Evolutionary conservation across 2,888 invertebrate species (phyloP).

Genomic region (Acrobeloides nanus): DNA sequence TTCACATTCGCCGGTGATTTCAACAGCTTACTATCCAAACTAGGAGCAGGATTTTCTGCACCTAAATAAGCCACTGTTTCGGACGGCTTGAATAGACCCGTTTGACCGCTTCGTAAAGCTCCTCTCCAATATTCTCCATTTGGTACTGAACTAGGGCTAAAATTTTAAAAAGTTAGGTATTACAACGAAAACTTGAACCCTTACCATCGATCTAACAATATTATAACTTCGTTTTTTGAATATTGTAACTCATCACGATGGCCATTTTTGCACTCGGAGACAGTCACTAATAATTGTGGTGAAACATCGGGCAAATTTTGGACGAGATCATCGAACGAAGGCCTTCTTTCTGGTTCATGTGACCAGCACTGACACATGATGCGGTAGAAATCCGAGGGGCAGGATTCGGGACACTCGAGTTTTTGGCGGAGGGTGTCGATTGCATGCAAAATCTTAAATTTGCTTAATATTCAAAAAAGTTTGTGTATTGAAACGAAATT

Average conservation of each 20-base stretch:
- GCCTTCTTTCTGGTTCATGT: slow-evolving; percentile 78
- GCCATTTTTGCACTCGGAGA: slow-evolving; percentile 62
- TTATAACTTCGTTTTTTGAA: slow-evolving; percentile 79
- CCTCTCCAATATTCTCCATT: too few species aligned
- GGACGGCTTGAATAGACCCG: slow-evolving; percentile 83
- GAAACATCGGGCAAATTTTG: slow-evolving; percentile 70
- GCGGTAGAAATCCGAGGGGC: slow-evolving; percentile 81
- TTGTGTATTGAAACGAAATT: background rate
- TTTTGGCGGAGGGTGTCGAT: slow-evolving; percentile 69
- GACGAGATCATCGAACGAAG: slow-evolving; percentile 78
- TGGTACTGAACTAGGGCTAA: too few species aligned
- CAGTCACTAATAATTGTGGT: slow-evolving; percentile 85
- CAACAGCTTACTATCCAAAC: slow-evolving; percentile 1
- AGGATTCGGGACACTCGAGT: slow-evolving; percentile 65
- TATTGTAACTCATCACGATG: slow-evolving; percentile 71
- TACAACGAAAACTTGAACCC: too few species aligned
- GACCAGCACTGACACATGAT: slow-evolving; percentile 94
- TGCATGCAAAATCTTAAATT: slow-evolving; percentile 71
- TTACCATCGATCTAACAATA: slow-evolving; percentile 77
- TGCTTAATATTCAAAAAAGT: background rate
- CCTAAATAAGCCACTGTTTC: slow-evolving; percentile 80
- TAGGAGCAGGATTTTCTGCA: slow-evolving; percentile 59
- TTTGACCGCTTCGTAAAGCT: slow-evolving; percentile 75
- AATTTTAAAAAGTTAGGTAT: too few species aligned
- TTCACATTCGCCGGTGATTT: background rate